Base-by-base conservation (phyloP, 2,888 invertebrate species). In the Orthosia incerta region DNA sequence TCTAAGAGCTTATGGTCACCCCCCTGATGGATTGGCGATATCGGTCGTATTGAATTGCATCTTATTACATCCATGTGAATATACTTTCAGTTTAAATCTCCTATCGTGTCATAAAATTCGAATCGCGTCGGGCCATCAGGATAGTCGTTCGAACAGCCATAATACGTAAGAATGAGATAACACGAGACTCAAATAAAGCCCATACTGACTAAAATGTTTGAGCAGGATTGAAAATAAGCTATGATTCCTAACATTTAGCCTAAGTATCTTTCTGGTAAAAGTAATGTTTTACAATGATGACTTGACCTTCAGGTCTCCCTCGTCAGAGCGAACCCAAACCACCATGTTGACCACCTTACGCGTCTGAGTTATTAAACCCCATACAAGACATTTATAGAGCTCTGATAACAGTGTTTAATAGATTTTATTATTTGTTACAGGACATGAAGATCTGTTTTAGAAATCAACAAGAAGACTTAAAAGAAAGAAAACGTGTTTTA, bases 251-350 rank as follows among this genome's bases (percentile, higher is more conserved):
- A 31, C 26, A 26, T 26, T 26, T 26, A 4, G 26, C 4, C 3
- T 31, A 31, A 31, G 26, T 31, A 31, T 31, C 26, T 31, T 31
- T 31, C 26, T 4, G 26, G 26, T 3, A 0, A 31, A 31, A 31
- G 26, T 12, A 12, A n/a, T 18, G n/a, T 16, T 9, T 70, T 78
- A 57, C 86, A 78, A 93, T 94, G 94, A 94, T 94, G 94, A 94
- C 86, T 72, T 31, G 93, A 93, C 94, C 93, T 90, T 94, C 94
- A 94, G 94, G 95, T 94, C 95, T 95, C 94, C 94, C 94, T 95
- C 94, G 89, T 83, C 94, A 94, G 94, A 95, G 94, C 26, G 94
- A 95, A 95, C 94, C 94, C 93, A 93, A 75, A 79, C 23, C 79
- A 93, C 88, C 92, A 92, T 93, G 93, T 94, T 94, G 93, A 94